Conservation (phyloP, 1,140 invertebrate species). For the Panagrolaimus sp. region DNA sequence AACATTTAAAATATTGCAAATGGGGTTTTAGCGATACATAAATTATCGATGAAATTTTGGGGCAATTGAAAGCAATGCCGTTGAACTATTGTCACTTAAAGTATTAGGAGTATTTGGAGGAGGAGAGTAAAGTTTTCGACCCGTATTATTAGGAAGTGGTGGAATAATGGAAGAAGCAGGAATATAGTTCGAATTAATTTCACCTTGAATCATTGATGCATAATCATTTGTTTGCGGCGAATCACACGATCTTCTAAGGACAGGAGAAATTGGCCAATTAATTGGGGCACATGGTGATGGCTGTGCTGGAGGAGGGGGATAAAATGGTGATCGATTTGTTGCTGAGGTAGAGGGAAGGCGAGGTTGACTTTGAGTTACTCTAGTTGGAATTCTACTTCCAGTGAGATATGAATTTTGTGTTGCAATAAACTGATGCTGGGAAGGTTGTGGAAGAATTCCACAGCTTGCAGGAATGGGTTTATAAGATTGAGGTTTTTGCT, state of each 20-base stretch:
- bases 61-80: no score
- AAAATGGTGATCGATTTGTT: not conserved
- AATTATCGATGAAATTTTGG: no score
- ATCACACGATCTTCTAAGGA: not conserved
- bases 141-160: not conserved
- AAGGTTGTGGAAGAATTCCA: not conserved
- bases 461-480: constrained; percentile 6
- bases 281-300: not conserved
- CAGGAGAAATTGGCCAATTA: not conserved
- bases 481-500: not conserved
- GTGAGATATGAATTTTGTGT: constrained; percentile 6
- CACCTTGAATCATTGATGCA: constrained; percentile 6
- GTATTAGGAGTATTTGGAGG: constrained; percentile 8
- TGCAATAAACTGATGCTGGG: not conserved
- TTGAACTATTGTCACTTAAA: no score
- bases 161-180: not conserved
- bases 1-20: no score
- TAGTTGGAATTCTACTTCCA: not conserved
- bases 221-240: not conserved
- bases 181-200: constrained; percentile 11
- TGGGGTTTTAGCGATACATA: no score
- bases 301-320: not conserved
- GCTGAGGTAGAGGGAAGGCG: not conserved
- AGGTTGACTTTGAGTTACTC: not conserved
- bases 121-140: not conserved